Conservation (phyloP, 1,140 invertebrate genomes). For the Heliothis virescens region DNA sequence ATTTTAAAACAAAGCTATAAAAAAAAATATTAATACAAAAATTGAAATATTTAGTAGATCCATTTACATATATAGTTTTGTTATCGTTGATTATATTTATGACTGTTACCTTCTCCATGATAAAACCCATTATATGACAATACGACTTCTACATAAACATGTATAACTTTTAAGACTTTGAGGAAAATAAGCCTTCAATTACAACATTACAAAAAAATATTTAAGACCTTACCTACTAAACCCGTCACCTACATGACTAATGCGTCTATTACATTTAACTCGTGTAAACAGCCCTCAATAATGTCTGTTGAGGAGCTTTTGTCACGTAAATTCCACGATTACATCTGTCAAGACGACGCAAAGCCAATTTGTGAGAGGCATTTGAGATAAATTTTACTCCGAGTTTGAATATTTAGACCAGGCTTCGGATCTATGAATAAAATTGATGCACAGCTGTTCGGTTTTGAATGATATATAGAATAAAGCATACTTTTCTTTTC, state of each 20-base stretch:
- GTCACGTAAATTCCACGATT: slow-evolving; percentile 61
- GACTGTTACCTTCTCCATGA: no score
- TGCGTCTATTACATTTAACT: slow-evolving; percentile 45
- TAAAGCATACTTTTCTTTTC: no score
- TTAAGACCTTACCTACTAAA: background rate
- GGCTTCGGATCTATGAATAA: slow-evolving; percentile 11
- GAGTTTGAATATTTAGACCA: slow-evolving; percentile 23
- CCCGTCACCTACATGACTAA: slow-evolving; percentile 33
- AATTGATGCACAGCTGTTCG: background rate
- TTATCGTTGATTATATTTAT: no score
- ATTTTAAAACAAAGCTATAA: no score
- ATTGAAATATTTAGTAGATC: no score
- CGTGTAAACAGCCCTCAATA: slow-evolving; percentile 55
- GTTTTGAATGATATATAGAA: background rate
- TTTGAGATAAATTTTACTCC: slow-evolving; percentile 44
- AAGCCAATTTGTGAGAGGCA: slow-evolving; percentile 58
- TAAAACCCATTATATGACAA: no score
- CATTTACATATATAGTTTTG: no score
- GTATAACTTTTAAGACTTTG: no score
- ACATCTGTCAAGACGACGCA: slow-evolving; percentile 59
- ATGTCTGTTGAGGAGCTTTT: slow-evolving; percentile 52
- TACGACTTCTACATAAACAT: no score
- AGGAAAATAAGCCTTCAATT: no score
- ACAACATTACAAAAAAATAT: no score
- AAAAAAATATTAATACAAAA: no score